Evolutionary conservation across 1,140 invertebrate genomes (phyloP), one percentile per base, ranked within the genome.

Genomic region (Oryzaephilus surinamensis): DNA sequence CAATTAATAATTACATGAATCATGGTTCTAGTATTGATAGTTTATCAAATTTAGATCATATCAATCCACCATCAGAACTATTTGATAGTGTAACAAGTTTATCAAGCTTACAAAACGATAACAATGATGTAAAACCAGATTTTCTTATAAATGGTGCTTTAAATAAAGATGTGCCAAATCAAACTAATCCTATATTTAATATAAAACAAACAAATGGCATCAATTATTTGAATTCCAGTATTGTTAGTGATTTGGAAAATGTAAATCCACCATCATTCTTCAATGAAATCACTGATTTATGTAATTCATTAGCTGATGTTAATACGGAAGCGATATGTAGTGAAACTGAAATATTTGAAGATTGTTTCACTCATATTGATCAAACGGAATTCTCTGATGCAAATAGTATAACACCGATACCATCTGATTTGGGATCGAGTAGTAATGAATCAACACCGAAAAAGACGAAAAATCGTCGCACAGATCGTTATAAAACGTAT

Each of bases 31-130:
- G 76, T 46, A 65, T 76, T 0, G 46, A 62, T 32, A 50, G 61
- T 56, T 21, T 67, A 45, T 39, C 66, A 38, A 71, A 69, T 46
- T 55, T 90, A 27, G 86, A 89, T 13, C 82, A 82, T 44, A 74
- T 86, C 1, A 84, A 84, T 50, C 84, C 85, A 10, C 85, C 86
- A 0, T 84, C 84, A 0, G 71, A 81, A 44, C 78, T 90, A 76
- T 81, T 84, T 29, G 75, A 85, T 21, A 82, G 77, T 47, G 85
- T 88, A 75, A 63, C 86, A 6, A 90, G 85, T 37, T 79, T 90
- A 1, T 80, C 81, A 0, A 88, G 84, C 51, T 84, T 90, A 19
- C 77, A 76, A 8, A 85, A 79, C 1, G 84, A 86, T 62, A 69
- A 81, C 4, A 77, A 73, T 1, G 82, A 86, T 42, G 12, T 41